Evolutionary conservation across 1,140 invertebrate genomes (phyloP), one percentile per base, ranked within the genome.

Genomic region (Drosophila chauvacae): DNA sequence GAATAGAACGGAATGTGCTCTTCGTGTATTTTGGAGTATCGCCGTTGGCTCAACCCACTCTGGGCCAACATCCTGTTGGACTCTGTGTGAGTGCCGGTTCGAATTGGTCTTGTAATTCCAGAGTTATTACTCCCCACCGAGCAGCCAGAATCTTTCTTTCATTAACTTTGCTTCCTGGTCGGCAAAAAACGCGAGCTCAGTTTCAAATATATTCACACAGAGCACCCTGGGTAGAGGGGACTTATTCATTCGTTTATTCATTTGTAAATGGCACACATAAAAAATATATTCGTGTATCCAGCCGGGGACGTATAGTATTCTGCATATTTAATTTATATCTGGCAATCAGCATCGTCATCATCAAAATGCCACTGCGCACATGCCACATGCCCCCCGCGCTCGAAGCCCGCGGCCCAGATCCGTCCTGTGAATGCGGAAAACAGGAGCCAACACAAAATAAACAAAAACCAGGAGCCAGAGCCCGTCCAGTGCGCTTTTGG

Each of bases 291-390:
- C 50, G 50, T 53, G 20, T 62, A 53, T 80, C 58, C 53, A 68
- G 45, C 26, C 33, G 4, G 35, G 60, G 57, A 55, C 58, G 57
- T 72, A 69, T 56, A 64, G 63, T 81, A 79, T 75, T 86, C 68
- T 71, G 80, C 77, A 88, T 87, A 83, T 87, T 80, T 83, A 87
- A 87, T 87, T 87, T 83, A 77, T 88, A 87, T 88, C 72, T 83
- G 84, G 77, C 84, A 88, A 87, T 87, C 84, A 87, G 73, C 78
- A 65, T 76, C 39, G 44, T 44, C 62, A 55, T 45, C 63, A 35
- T 81, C 78, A 66, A 68, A 77, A 80, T 84, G 81, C 66, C 81
- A 72, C 65, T 61, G 70, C 61, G 53, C 77, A 47, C 33, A 69
- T 60, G 41, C 75, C 62, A 23, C 50, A 48, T 14, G 37, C 18